Base-by-base conservation (phyloP, 2,888 invertebrate genomes). In the Hirtodrosophila alboralis region DNA sequence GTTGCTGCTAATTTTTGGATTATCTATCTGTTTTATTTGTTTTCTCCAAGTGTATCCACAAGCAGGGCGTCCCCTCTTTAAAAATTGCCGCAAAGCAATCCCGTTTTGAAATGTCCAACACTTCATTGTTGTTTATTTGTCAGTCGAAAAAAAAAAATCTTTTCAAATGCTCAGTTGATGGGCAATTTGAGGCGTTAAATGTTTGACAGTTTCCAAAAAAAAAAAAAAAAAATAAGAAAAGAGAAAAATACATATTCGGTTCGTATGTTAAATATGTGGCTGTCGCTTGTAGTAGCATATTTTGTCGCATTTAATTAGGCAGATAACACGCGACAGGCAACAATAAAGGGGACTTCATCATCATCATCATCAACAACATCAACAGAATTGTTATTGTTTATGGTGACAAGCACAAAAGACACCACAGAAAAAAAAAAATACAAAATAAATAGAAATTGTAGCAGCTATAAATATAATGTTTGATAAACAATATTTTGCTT, bases 291-390 rank as follows among this genome's bases (percentile, higher is more conserved):
- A 41, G 57, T 21, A 48, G 33, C 49, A 51, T 56, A 66, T 70
- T 67, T 68, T 71, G 71, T 67, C 63, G 53, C 68, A 61, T 72
- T 76, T 78, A 78, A 78, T 79, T 79, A 76, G 66, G 44, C 76
- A 57, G 73, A 73, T 70, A 70, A 61, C 69, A 72, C 53, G 75
- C 72, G 72, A 63, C 77, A 56, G 18, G 31, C 27, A 44, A 31
- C 49, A 48, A 40, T 26, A 16, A 44, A 28, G 26, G 18, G 10
- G 28, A 56, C 65, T 65, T 70, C 61, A 70, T 56, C 61, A 56
- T 16, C 34, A 45, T n/a, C 26, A 40, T 28, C 61, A 70, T 56
- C 61, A 56, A 13, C 34, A 45, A 7, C 26, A 40, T 28, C 31
- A 23, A 18, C 38, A 13, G 44, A 41, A 61, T 69, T 65, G 60